Evolutionary conservation across 2,113 vertebrate species (phyloP), one percentile per base, ranked within the genome.

Genomic region (Oreochromis aureus): DNA sequence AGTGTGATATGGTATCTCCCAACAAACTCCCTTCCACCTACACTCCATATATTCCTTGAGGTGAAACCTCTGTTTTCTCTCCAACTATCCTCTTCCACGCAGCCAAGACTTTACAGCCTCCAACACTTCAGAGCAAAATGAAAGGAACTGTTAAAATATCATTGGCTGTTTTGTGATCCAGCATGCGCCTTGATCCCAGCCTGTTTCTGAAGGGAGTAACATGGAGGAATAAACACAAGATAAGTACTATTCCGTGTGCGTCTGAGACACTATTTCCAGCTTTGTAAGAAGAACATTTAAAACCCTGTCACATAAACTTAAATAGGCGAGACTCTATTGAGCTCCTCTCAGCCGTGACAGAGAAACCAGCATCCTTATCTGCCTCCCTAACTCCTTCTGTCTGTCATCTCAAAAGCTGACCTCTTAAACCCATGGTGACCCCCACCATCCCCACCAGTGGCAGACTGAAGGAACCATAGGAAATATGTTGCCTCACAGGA

Each of bases 371-470:
- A 44, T 53, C 16, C 82, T 84, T 85, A 19, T 61, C 87, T 91
- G 39, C 61, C 78, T 73, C 10, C 56, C 85, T 44, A 7, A 81
- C 16, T 88, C 83, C 90, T 84, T 94, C 82, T 85, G 24, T 80
- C 91, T 90, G 91, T 87, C 92, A 95, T 95, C 95, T 95, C 95
- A 94, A 58, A 82, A 7, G 93, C 81, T 87, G 94, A 96, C 96
- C 97, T 93, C 93, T 95, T 95, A 92, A 97, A 96, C 96, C 89
- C 24, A 44, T 34, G 3, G 46, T 10, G 84, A 96, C 91, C 95
- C 91, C 92, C 81, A 22, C 8, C n/a, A 32, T 86, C 93, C 82
- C 81, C 86, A 84, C 87, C 83, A 86, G 79, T 12, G 54, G 80
- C 86, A 73, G 24, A 18, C 91, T 95, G 94, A 97, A 94, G 90